Evolutionary conservation across 92 coral and sea anemone species (phyloP).

Genomic region (Plumapathes pennacea): DNA sequence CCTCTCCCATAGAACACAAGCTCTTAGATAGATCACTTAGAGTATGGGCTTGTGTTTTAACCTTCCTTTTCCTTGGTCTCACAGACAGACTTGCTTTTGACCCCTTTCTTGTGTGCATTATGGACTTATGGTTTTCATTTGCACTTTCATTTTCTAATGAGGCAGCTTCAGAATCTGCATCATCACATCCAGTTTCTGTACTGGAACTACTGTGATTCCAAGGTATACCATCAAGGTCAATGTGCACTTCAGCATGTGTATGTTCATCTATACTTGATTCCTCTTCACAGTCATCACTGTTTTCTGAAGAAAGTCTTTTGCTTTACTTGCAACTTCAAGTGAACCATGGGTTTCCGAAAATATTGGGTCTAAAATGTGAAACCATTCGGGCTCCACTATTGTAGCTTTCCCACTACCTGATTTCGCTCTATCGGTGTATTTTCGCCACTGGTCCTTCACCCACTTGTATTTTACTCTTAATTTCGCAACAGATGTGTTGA

Average conservation of each 20-base stretch:
- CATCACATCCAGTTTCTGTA: too few species aligned
- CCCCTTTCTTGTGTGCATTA: slow-evolving; percentile 1
- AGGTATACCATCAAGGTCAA: too few species aligned
- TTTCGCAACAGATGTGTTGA: slow-evolving; percentile 35
- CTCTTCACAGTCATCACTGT: too few species aligned
- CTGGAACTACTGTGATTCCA: too few species aligned
- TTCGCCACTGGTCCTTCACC: slow-evolving; percentile 42
- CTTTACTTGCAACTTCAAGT: slow-evolving; percentile 42
- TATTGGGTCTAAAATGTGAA: slow-evolving; percentile 31
- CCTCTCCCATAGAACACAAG: slow-evolving; percentile 39
- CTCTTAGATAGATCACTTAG: slow-evolving; percentile 42
- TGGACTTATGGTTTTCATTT: too few species aligned
- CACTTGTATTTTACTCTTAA: slow-evolving; percentile 29
- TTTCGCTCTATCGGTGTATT: slow-evolving; percentile 41
- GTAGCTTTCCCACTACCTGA: slow-evolving; percentile 50
- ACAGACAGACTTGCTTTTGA: slow-evolving; percentile 32
- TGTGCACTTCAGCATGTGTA: too few species aligned
- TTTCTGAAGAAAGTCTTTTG: slow-evolving; percentile 35
- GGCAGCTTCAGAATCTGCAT: too few species aligned
- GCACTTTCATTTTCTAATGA: too few species aligned
- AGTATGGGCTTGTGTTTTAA: slow-evolving; percentile 41
- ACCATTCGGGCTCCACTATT: slow-evolving; percentile 51
- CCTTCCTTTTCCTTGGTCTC: slow-evolving; percentile 42
- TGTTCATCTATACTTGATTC: too few species aligned
- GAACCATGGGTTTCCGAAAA: slow-evolving; percentile 51